These are phyloP conservation scores for Eudasyphora cyanicolor DNA, from an alignment of 2,888 invertebrate genomes.

Conservation along the genomic window DNA sequence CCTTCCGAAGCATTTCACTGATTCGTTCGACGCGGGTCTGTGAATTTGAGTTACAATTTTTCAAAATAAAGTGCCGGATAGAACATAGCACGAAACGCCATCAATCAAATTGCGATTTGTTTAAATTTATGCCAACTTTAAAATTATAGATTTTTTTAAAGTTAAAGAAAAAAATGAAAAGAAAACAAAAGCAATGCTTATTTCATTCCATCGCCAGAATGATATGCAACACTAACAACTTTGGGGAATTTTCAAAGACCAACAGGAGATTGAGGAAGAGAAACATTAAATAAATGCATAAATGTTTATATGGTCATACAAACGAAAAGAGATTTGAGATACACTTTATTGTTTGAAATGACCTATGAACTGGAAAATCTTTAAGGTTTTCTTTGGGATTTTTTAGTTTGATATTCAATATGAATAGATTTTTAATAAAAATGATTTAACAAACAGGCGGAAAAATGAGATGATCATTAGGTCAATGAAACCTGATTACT, in stretches of 20 bases:
- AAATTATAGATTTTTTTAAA: constrained; percentile 5
- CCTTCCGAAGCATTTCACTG: no score
- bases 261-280: no score
- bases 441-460: background rate
- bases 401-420: no score
- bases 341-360: background rate
- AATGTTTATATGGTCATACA: background rate
- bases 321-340: background rate
- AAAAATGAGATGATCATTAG: no score
- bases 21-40: no score
- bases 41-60: constrained; percentile 1
- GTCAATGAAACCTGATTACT: no score
- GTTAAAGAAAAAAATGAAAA: constrained; percentile 11
- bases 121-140: constrained; percentile 51
- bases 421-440: no score
- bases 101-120: constrained; percentile 65
- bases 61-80: constrained; percentile 52
- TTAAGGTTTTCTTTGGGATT: background rate
- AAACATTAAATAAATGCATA: no score
- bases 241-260: background rate
- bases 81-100: constrained; percentile 53
- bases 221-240: background rate
- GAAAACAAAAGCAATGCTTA: background rate
- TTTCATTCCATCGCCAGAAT: background rate
- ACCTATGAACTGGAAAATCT: background rate